Base-by-base conservation (phyloP, 2,888 invertebrate species). In the Panzeria rudis region DNA sequence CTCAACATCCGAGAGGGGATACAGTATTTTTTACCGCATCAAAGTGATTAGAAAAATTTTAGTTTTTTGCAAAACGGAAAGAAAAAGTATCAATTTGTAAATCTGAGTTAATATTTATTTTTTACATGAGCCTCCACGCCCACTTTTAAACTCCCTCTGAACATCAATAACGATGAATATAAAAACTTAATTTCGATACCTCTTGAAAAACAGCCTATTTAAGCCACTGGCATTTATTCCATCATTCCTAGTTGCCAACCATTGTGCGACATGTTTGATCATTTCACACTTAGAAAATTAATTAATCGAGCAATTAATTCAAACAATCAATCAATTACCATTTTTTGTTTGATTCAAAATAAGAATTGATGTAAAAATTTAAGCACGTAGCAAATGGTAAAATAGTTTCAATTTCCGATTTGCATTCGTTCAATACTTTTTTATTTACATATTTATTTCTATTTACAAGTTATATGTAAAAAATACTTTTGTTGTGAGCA, bases 341-440 rank as follows among this genome's bases (percentile, higher is more conserved):
- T 62, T 15, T n/a, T 62, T 41, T 66, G 25, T 15, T 15, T 69
- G 41, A n/a, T 62, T 2, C 23, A 15, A 23, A 20, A 23, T 23
- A 5, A 5, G 23, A 71, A 69, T 62, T 62, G 23, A 29, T 54
- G 13, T 61, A 32, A 35, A 52, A 61, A 61, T 8, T 23, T 9
- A n/a, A 82, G 20, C 83, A 83, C 72, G 83, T 77, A 66, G 23
- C 23, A 41, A 76, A 41, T 71, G 54, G 71, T 75, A 32, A 41
- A 76, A 52, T 77, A 76, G 71, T 75, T 54, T 15, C 71, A 66
- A 83, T 78, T 72, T 78, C 83, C 83, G 72, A 77, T 83, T 83
- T 66, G 50, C 64, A 52, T 72, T 77, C 41, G 25, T 68, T 35
- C 25, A 38, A 52, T 52, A 47, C 23, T 47, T 32, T 32, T 68